phyloP scores from a whole-genome alignment of 2,888 invertebrate species.

The Meganola albula region DNA sequence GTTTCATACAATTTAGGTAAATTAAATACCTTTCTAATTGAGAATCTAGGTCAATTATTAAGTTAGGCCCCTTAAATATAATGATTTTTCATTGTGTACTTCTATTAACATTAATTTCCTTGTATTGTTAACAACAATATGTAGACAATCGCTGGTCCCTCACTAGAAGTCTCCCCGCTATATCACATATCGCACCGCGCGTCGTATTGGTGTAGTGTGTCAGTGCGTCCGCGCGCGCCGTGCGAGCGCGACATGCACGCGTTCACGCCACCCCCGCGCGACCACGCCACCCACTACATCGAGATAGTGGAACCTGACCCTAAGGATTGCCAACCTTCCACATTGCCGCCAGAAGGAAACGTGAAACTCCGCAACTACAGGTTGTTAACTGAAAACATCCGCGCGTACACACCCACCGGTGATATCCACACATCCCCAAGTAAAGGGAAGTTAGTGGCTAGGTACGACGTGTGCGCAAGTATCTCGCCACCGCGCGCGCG shows the following conservation, averaged over 20 bases:
- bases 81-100: too few relatives aligned
- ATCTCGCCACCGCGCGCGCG: conserved; percentile 57
- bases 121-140: too few relatives aligned
- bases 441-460: conserved; percentile 57
- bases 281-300: conserved; percentile 38
- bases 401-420: conserved; percentile 59
- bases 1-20: too few relatives aligned
- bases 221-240: conserved; percentile 27
- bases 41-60: too few relatives aligned
- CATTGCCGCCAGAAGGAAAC: conserved; percentile 57
- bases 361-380: conserved; percentile 59
- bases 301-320: conserved; percentile 52
- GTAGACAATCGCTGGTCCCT: neutral
- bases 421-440: conserved; percentile 53
- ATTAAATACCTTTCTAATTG: too few relatives aligned
- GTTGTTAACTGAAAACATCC: conserved; percentile 51
- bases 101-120: too few relatives aligned
- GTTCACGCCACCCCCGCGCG: conserved; percentile 36
- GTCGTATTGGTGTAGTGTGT: conserved; percentile 4
- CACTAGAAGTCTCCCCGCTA: neutral
- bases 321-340: conserved; percentile 41
- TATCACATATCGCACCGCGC: neutral
- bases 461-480: conserved; percentile 51
- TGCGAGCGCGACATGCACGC: conserved; percentile 31
- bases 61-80: too few relatives aligned